Percentiles rank a stretch among this genome's conserved stretches.
Conservation (phyloP, 1,140 invertebrate genomes). For the Ostrea denselamellosa region DNA sequence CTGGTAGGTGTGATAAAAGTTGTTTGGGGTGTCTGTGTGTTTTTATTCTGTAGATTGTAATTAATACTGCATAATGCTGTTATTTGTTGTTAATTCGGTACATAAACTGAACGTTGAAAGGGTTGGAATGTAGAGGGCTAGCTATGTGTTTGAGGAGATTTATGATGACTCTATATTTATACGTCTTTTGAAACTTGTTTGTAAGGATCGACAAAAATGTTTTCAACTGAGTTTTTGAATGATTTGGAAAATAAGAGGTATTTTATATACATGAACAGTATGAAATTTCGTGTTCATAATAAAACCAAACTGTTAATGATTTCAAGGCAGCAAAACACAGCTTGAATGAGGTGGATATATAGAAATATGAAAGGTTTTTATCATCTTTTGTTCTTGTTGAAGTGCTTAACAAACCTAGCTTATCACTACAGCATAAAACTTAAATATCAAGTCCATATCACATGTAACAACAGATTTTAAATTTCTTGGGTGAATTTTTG, state of each 20-base stretch:
- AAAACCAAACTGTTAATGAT: slow-evolving; percentile 38
- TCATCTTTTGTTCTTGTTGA: slow-evolving; percentile 27
- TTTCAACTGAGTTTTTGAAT: slow-evolving; percentile 33
- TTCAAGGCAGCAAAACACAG: slow-evolving; percentile 37
- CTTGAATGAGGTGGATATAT: slow-evolving; percentile 37
- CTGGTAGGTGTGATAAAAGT: background rate
- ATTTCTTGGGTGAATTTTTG: too few relatives aligned
- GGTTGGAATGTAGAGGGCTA: slow-evolving; percentile 11
- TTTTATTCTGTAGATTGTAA: slow-evolving; percentile 21
- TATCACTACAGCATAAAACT: slow-evolving; percentile 9
- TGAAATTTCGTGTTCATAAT: slow-evolving; percentile 37
- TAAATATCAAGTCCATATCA: background rate
- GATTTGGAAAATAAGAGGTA: slow-evolving; percentile 38
- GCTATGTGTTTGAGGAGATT: slow-evolving; percentile 11
- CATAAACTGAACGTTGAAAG: background rate
- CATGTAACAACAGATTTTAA: too few relatives aligned
- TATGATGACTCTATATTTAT: slow-evolving; percentile 36
- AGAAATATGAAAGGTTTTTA: slow-evolving; percentile 33
- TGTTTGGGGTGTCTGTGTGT: slow-evolving; percentile 27
- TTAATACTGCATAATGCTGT: slow-evolving; percentile 35
- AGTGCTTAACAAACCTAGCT: slow-evolving; percentile 4
- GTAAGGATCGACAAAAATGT: slow-evolving; percentile 19
- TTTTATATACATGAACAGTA: slow-evolving; percentile 37
- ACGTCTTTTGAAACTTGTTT: slow-evolving; percentile 25
- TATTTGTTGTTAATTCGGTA: slow-evolving; percentile 16